Evolutionary conservation across 2,797 vertebrate genomes (phyloP).

Genomic region (Apogon hyalosoma): DNA sequence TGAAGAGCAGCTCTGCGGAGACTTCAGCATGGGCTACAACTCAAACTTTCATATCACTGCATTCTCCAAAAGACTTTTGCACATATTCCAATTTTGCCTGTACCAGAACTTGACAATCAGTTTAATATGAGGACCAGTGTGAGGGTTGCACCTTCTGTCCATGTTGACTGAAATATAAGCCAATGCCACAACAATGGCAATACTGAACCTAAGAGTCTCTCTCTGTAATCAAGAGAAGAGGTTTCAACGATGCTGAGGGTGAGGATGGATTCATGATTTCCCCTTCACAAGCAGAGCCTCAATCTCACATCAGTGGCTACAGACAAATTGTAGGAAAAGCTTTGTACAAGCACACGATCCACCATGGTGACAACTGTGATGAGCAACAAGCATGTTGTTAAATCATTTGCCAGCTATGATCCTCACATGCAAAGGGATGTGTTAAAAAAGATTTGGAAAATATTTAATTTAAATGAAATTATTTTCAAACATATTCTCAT

Average conservation of each 20-base stretch:
- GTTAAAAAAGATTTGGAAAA: neutral
- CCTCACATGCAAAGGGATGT: constrained; percentile 35
- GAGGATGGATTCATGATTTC: constrained; percentile 37
- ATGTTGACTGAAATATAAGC: constrained; percentile 65
- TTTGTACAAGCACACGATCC: constrained; percentile 62
- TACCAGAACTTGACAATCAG: constrained; percentile 81
- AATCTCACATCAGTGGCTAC: constrained; percentile 45
- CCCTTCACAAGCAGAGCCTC: constrained; percentile 30
- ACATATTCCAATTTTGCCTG: constrained; percentile 75
- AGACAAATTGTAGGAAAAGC: constrained; percentile 47
- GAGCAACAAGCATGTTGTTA: constrained; percentile 29
- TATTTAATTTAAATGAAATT: constrained; percentile 36
- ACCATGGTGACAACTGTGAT: constrained; percentile 42
- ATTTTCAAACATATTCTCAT: constrained; percentile 28
- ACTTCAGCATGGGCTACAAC: constrained; percentile 50
- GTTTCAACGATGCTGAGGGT: constrained; percentile 33
- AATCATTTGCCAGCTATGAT: constrained; percentile 45
- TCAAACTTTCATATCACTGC: constrained; percentile 51
- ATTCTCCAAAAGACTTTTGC: constrained; percentile 64
- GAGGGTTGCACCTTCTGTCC: constrained; percentile 47
- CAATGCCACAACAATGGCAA: constrained; percentile 72
- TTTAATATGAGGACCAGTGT: constrained; percentile 59
- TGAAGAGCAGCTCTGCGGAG: constrained; percentile 59
- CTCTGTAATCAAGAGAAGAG: constrained; percentile 47
- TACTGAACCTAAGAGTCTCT: constrained; percentile 60